Evolutionary conservation across 1,140 invertebrate genomes (phyloP).

Genomic region (Andrena cerasifolii): DNA sequence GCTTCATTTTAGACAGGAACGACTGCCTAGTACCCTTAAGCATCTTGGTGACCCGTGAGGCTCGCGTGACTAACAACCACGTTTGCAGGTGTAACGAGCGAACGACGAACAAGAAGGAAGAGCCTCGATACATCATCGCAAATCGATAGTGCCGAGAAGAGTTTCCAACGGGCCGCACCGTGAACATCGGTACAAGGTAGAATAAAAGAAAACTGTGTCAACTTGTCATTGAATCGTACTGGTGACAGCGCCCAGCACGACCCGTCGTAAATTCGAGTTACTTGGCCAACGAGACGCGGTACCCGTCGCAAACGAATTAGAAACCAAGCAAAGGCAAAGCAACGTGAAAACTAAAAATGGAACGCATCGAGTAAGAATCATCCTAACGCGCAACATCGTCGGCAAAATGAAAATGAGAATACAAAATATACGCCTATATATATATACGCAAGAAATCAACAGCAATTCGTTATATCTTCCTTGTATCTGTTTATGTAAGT

Average conservation of each 20-base stretch:
- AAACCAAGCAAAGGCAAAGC: slow-evolving; percentile 31
- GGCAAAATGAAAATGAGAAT: background rate
- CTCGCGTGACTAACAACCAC: too few relatives aligned
- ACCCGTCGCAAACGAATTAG: slow-evolving; percentile 53
- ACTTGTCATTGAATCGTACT: background rate
- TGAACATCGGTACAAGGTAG: slow-evolving; percentile 9
- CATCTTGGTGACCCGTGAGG: too few relatives aligned
- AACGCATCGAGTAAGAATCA: slow-evolving; percentile 11
- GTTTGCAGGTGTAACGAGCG: slow-evolving; percentile 38
- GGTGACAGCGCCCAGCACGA: slow-evolving; percentile 48
- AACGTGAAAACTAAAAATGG: background rate
- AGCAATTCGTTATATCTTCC: slow-evolving; percentile 46
- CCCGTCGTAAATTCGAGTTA: slow-evolving; percentile 62
- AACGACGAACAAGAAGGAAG: slow-evolving; percentile 36
- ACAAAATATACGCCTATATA: slow-evolving; percentile 9
- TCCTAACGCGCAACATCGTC: slow-evolving; percentile 7
- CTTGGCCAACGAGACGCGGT: slow-evolving; percentile 59
- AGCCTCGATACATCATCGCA: slow-evolving; percentile 48
- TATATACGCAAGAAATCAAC: slow-evolving; percentile 20
- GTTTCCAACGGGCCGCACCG: slow-evolving; percentile 58
- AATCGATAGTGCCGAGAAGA: slow-evolving; percentile 36
- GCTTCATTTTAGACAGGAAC: too few relatives aligned
- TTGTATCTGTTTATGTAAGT: slow-evolving; percentile 48
- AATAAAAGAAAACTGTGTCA: slow-evolving; percentile 25
- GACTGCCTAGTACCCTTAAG: too few relatives aligned